Conservation (phyloP, 2,797 vertebrate genomes). For the Vipera latastei region DNA sequence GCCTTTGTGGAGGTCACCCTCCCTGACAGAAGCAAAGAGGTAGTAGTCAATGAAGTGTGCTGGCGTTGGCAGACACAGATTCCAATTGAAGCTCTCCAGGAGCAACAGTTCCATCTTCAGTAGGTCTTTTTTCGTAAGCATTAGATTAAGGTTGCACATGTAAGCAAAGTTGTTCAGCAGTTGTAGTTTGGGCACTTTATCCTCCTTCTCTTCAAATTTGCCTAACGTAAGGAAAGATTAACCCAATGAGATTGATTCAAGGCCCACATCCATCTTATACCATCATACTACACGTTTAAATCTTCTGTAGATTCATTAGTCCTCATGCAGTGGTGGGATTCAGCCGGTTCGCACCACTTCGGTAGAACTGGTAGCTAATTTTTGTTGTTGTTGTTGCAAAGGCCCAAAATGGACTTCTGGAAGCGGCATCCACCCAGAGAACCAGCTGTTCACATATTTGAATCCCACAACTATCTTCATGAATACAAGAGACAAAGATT, state of each 20-base stretch:
- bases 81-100: conserved; percentile 87
- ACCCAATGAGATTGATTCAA: background rate
- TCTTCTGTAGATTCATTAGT: background rate
- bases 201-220: conserved; percentile 92
- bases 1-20: conserved; percentile 84
- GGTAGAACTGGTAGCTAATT: no score
- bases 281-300: background rate
- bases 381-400: no score
- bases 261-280: background rate
- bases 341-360: no score
- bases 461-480: no score
- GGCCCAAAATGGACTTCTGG: no score
- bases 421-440: no score
- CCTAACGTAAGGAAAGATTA: conserved; percentile 64
- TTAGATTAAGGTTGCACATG: conserved; percentile 81
- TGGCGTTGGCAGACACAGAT: conserved; percentile 89
- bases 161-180: conserved; percentile 84
- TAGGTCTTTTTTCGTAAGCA: conserved; percentile 84
- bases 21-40: conserved; percentile 82
- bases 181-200: conserved; percentile 86
- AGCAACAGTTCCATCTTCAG: conserved; percentile 87
- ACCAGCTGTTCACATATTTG: no score
- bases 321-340: background rate
- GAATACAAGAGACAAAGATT: background rate
- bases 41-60: conserved; percentile 95